phyloP scores from a whole-genome alignment of 2,797 vertebrate genomes.

The Danio kyathit region DNA sequence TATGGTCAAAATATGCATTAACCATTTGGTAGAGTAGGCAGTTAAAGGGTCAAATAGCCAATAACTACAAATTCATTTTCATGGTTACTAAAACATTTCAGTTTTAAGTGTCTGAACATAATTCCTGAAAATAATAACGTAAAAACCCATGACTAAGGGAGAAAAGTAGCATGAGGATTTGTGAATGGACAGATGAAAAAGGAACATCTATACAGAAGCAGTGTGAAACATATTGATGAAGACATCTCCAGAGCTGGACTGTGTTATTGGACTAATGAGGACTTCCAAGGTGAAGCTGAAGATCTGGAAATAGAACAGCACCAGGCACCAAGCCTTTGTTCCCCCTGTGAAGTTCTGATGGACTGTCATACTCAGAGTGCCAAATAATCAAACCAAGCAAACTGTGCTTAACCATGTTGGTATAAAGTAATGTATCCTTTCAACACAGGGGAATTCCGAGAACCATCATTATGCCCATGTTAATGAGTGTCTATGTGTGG shows the following conservation, averaged over 20 bases:
- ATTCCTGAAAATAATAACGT: not conserved
- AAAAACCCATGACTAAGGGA: not conserved
- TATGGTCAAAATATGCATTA: no score
- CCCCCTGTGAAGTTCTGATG: conserved; percentile 18
- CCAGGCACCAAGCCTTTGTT: conserved; percentile 8
- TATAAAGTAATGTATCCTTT: conserved; percentile 19
- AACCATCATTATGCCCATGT: conserved; percentile 34
- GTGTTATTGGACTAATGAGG: conserved; percentile 51
- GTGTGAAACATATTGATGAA: not conserved
- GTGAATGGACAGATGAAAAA: not conserved
- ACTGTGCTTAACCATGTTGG: conserved; percentile 21
- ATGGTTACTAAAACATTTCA: conserved; percentile 1
- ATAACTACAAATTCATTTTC: conserved; percentile 6
- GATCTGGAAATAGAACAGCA: conserved; percentile 14
- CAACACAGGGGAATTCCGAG: conserved; percentile 22
- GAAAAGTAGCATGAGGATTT: not conserved
- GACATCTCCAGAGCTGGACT: not conserved
- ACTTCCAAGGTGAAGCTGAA: conserved; percentile 25
- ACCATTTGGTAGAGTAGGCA: no score
- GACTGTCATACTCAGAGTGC: not conserved
- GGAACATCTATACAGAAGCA: not conserved
- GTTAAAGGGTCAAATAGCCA: not conserved
- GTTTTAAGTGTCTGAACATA: not conserved
- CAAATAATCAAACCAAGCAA: conserved; percentile 6
- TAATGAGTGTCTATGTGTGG: conserved; percentile 46